Conservation (phyloP, 2,113 vertebrate species). For the Bambusicola thoracicus region DNA sequence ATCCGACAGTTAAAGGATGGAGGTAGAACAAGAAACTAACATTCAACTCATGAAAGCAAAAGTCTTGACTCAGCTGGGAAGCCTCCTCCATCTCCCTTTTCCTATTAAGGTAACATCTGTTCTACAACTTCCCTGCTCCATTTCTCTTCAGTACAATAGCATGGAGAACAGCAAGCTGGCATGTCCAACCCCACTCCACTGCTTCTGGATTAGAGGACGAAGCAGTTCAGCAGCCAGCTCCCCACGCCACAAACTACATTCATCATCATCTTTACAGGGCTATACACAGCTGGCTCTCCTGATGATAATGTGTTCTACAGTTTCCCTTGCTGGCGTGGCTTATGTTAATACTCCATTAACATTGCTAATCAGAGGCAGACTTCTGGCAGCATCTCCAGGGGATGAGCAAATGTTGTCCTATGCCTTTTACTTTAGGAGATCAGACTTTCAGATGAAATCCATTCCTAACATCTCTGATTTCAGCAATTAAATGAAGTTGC, state of each 20-base stretch:
- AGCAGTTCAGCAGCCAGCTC: conserved; percentile 29
- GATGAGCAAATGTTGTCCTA: conserved; percentile 68
- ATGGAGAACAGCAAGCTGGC: neutral
- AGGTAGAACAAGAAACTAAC: neutral
- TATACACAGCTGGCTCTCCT: conserved; percentile 68
- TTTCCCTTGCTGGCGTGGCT: conserved; percentile 66
- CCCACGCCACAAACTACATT: conserved; percentile 38
- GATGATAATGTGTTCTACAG: conserved; percentile 70
- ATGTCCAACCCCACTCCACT: neutral
- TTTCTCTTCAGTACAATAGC: neutral
- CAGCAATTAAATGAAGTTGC: conserved; percentile 63
- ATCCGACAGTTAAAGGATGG: conserved; percentile 1
- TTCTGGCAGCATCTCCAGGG: conserved; percentile 69
- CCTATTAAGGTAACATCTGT: conserved; percentile 21
- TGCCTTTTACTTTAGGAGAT: conserved; percentile 66
- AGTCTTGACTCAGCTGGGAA: conserved; percentile 14
- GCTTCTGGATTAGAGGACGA: neutral
- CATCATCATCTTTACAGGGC: conserved; percentile 62
- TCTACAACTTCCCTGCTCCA: neutral
- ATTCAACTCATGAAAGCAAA: neutral
- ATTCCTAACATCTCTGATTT: conserved; percentile 67
- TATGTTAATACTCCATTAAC: conserved; percentile 72
- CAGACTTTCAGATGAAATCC: conserved; percentile 68
- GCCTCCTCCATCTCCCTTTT: neutral
- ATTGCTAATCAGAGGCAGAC: conserved; percentile 72